Evolutionary conservation across 1,140 invertebrate genomes (phyloP).

Genomic region (Platorchestia sp.): DNA sequence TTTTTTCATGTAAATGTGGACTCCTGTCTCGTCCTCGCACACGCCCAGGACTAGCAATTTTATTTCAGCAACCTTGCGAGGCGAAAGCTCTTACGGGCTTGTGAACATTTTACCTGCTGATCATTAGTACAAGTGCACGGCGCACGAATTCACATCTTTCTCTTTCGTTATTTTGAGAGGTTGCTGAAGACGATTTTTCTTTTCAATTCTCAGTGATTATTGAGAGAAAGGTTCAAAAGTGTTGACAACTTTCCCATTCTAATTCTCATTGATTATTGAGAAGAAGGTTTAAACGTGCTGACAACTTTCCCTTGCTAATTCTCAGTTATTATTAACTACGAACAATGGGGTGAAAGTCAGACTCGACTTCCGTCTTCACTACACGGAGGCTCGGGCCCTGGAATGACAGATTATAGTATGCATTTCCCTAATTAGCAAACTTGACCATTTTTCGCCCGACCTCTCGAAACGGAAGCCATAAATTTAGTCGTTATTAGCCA

Average conservation of each 20-base stretch:
- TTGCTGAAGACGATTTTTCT: neutral
- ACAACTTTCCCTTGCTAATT: too few species aligned
- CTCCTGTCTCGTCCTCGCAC: too few species aligned
- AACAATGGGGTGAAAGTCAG: neutral
- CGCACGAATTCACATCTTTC: neutral
- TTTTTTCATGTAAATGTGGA: too few species aligned
- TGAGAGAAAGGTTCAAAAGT: neutral
- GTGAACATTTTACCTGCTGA: neutral
- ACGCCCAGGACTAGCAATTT: neutral
- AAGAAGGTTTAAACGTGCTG: too few species aligned
- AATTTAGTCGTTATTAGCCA: neutral
- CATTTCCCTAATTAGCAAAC: neutral
- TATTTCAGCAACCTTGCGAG: neutral
- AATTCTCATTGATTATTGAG: too few species aligned
- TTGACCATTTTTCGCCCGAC: neutral
- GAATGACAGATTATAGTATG: neutral
- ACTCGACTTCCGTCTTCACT: neutral
- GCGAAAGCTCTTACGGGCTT: neutral
- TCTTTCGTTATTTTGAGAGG: neutral
- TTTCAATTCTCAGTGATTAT: neutral
- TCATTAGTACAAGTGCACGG: neutral
- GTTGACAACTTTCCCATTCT: too few species aligned
- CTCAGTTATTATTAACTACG: too few species aligned
- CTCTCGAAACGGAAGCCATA: neutral
- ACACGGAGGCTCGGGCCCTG: neutral